Evolutionary conservation across 1,140 invertebrate species (phyloP).

Genomic region (Aradophagus sp.): DNA sequence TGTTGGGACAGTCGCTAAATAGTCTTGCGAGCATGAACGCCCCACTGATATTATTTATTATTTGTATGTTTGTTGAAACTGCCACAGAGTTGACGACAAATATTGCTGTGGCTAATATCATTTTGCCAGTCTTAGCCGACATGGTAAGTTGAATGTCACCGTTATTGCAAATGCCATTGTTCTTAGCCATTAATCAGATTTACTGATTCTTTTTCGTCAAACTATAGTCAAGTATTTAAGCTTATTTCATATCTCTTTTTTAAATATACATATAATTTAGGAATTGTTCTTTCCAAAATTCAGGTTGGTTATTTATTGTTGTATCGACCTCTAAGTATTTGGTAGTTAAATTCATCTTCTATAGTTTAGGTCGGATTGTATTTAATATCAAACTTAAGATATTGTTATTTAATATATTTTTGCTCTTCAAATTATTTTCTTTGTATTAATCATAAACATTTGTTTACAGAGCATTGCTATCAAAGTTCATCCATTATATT

Average conservation of each 20-base stretch:
- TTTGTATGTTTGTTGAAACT: slow-evolving; percentile 74
- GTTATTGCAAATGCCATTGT: too few relatives aligned
- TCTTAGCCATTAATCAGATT: too few relatives aligned
- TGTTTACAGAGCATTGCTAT: slow-evolving; percentile 75
- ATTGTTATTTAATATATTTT: neutral
- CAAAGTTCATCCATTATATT: slow-evolving; percentile 79
- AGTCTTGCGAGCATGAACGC: slow-evolving; percentile 64
- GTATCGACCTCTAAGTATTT: too few relatives aligned
- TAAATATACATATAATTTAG: too few relatives aligned
- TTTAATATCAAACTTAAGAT: too few relatives aligned
- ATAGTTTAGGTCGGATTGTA: too few relatives aligned
- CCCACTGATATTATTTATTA: slow-evolving; percentile 67
- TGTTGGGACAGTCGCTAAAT: slow-evolving; percentile 81
- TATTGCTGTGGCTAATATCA: slow-evolving; percentile 79
- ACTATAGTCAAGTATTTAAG: too few relatives aligned
- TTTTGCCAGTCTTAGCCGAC: slow-evolving; percentile 79
- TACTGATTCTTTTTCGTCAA: too few relatives aligned
- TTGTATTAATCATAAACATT: neutral
- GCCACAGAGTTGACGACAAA: slow-evolving; percentile 81
- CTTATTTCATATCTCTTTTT: too few relatives aligned
- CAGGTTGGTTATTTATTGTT: too few relatives aligned
- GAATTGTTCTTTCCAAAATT: too few relatives aligned
- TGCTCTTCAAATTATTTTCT: neutral
- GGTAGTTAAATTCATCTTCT: too few relatives aligned
- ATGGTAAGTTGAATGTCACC: slow-evolving; percentile 76